A percentile compares a stretch with the other conserved stretches of the same genome.
phyloP scores from a whole-genome alignment of 2,888 invertebrate genomes.

The Tolmerus cingulatus region DNA sequence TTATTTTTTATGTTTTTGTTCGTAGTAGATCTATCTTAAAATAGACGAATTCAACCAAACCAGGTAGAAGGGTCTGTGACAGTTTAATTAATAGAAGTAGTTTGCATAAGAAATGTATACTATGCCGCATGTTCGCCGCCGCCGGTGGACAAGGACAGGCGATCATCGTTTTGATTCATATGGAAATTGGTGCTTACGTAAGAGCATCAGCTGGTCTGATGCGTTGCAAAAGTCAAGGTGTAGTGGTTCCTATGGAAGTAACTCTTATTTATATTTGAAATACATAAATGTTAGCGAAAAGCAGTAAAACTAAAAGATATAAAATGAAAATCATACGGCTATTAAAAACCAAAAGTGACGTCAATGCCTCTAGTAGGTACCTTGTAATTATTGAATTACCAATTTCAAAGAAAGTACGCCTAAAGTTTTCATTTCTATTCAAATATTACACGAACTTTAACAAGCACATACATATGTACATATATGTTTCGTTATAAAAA shows the following conservation, averaged over 20 bases:
- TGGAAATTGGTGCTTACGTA: not conserved
- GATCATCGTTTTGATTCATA: not conserved
- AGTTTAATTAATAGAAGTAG: not conserved
- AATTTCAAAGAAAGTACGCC: too few relatives aligned
- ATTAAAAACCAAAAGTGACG: too few relatives aligned
- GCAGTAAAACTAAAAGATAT: not conserved
- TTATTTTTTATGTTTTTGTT: too few relatives aligned
- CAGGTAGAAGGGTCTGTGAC: not conserved
- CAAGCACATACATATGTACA: too few relatives aligned
- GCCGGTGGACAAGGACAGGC: not conserved
- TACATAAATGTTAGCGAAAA: not conserved
- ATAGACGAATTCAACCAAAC: not conserved
- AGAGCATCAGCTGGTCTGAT: not conserved
- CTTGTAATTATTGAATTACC: too few relatives aligned
- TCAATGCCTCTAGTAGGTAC: too few relatives aligned
- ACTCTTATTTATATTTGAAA: not conserved
- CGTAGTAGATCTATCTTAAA: not conserved
- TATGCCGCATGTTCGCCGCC: not conserved
- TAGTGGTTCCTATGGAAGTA: not conserved
- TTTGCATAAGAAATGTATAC: not conserved
- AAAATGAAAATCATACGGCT: not conserved
- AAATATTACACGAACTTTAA: too few relatives aligned
- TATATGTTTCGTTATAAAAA: too few relatives aligned
- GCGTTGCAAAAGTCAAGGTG: not conserved
- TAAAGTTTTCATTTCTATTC: too few relatives aligned